phyloP scores from a whole-genome alignment of 1,140 invertebrate species.

The Tetramorium alpestre region DNA sequence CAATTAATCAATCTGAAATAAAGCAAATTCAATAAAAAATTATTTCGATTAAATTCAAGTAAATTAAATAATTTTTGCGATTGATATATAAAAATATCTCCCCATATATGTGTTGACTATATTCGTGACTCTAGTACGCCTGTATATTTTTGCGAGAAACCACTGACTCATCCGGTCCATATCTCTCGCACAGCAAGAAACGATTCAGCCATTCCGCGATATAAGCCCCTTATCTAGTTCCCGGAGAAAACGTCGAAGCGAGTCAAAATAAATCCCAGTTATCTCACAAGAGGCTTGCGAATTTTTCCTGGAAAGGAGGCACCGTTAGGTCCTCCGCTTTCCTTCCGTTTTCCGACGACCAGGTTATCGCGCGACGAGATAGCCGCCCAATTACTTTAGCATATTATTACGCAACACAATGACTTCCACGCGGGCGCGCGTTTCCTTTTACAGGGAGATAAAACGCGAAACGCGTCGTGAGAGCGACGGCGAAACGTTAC shows the following conservation, averaged over 20 bases:
- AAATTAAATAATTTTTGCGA: background rate
- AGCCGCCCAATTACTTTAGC: background rate
- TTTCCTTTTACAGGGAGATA: background rate
- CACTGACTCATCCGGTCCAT: background rate
- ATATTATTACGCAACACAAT: conserved; percentile 37
- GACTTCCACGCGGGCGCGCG: background rate
- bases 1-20: background rate
- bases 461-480: background rate
- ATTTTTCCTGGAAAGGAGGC: background rate
- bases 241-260: background rate
- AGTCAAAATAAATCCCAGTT: background rate
- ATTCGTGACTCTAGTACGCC: background rate
- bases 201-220: background rate
- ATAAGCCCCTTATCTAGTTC: conserved; percentile 3
- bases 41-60: background rate
- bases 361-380: background rate
- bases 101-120: background rate
- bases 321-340: background rate
- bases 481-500: conserved; percentile 11
- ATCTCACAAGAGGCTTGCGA: background rate
- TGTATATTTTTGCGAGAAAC: background rate
- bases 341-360: too few relatives aligned
- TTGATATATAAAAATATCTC: background rate
- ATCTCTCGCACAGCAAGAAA: background rate
- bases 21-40: background rate